Evolutionary conservation across 1,140 invertebrate genomes (phyloP).

Genomic region (Drosophila obscura): DNA sequence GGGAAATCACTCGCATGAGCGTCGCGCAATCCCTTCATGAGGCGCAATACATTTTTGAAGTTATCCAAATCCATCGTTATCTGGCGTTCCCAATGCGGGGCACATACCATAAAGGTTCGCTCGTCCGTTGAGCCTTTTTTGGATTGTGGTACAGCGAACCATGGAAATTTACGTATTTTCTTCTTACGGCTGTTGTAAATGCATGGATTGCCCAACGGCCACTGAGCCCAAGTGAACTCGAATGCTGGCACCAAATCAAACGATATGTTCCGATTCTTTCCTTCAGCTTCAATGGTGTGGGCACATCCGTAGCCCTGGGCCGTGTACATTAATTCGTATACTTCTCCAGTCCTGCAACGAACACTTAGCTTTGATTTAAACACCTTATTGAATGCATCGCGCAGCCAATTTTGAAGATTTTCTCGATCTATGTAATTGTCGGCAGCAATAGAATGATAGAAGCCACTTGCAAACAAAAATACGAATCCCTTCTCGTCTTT

Average conservation of each 20-base stretch:
- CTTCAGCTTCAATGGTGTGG: constrained; percentile 20
- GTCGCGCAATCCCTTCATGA: constrained; percentile 48
- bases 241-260: constrained; percentile 42
- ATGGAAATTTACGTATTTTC: background rate
- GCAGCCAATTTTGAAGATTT: constrained; percentile 24
- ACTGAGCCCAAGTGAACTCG: background rate
- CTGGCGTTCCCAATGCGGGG: constrained; percentile 47
- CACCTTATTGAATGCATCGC: constrained; percentile 3
- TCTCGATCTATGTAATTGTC: constrained; percentile 5
- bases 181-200: background rate
- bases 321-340: constrained; percentile 14
- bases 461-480: background rate
- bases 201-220: constrained; percentile 2
- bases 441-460: background rate
- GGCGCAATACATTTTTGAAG: constrained; percentile 37
- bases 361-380: background rate
- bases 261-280: background rate
- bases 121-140: constrained; percentile 6
- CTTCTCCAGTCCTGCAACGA: too few species aligned
- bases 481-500: constrained; percentile 14
- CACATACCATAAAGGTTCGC: constrained; percentile 38
- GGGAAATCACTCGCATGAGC: background rate
- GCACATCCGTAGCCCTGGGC: constrained; percentile 26
- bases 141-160: constrained; percentile 35
- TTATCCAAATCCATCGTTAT: constrained; percentile 24